Percentiles rank a stretch among this genome's conserved stretches.
Evolutionary conservation across 2,888 invertebrate genomes (phyloP).

Genomic region (Nudaria mundana): DNA sequence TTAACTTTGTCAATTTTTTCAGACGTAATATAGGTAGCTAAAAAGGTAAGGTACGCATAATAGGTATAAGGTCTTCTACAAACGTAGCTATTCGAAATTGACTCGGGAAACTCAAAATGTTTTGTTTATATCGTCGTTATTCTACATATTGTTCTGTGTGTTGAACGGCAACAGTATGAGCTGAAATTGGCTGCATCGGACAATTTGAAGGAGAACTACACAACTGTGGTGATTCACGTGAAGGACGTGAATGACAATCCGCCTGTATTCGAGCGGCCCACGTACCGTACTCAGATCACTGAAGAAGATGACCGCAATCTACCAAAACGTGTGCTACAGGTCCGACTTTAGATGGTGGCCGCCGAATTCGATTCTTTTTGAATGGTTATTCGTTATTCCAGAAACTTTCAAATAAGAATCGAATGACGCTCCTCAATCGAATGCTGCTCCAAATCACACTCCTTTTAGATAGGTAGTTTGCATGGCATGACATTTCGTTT

Average conservation of each 20-base stretch:
- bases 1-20: no score
- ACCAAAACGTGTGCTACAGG: slow-evolving; percentile 96
- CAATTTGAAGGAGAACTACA: slow-evolving; percentile 98
- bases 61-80: no score
- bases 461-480: slow-evolving; percentile 47
- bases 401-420: slow-evolving; percentile 47
- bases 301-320: slow-evolving; percentile 97
- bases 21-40: no score
- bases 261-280: slow-evolving; percentile 96
- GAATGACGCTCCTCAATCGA: slow-evolving; percentile 44
- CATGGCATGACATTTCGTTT: slow-evolving; percentile 73
- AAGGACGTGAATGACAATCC: slow-evolving; percentile 99
- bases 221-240: slow-evolving; percentile 97
- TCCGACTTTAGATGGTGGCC: slow-evolving; percentile 82
- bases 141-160: slow-evolving; percentile 16
- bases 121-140: neutral
- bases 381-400: slow-evolving; percentile 17
- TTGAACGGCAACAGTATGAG: slow-evolving; percentile 87
- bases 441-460: slow-evolving; percentile 43
- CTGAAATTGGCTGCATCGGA: slow-evolving; percentile 96
- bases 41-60: no score
- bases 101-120: no score
- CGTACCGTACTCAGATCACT: slow-evolving; percentile 96
- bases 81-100: no score
- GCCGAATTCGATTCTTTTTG: slow-evolving; percentile 48